Evolutionary conservation across 2,888 invertebrate species (phyloP), one percentile per base, ranked within the genome.

Genomic region (Temnothorax unifasciatus): DNA sequence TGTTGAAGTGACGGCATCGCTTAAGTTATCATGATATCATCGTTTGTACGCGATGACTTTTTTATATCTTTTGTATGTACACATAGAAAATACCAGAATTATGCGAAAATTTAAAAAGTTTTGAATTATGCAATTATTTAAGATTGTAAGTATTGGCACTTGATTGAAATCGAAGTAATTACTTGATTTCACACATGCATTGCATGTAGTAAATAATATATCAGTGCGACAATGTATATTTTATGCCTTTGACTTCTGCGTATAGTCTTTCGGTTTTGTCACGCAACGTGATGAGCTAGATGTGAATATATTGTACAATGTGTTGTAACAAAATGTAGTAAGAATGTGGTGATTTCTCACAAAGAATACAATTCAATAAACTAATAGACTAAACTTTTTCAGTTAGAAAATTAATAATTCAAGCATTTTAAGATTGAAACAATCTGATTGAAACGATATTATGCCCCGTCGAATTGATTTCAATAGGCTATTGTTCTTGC

Each of bases 261-360:
- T 54, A 34, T 3, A 34, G 18, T 41, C 74, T 59, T 59, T 59
- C n/a, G 6, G 47, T 9, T 75, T 61, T 13, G 61, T 75, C 74
- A 75, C 47, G 74, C 61, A n/a, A 75, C 8, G 9, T 47, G 25
- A 71, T 44, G 1, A 75, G 15, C 29, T n/a, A 21, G 15, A 61
- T 75, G 25, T 3, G 3, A 75, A 21, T 47, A n/a, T 59, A 54
- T 21, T 54, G 21, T 54, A 59, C 29, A 59, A 29, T 15, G 29
- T 6, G 15, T 59, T 0, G 34, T 5, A 29, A 59, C 29, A 59
- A 59, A 59, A 59, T 59, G 6, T 29, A 59, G 59, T 29, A 29
- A 29, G 6, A 59, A 2, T 29, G 29, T 15, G 29, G 15, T 59
- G 15, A 59, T 29, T 6, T 59, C 15, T 29, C 21, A 11, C 15